Conservation (phyloP, 2,888 invertebrate species). For the Apamea anceps region DNA sequence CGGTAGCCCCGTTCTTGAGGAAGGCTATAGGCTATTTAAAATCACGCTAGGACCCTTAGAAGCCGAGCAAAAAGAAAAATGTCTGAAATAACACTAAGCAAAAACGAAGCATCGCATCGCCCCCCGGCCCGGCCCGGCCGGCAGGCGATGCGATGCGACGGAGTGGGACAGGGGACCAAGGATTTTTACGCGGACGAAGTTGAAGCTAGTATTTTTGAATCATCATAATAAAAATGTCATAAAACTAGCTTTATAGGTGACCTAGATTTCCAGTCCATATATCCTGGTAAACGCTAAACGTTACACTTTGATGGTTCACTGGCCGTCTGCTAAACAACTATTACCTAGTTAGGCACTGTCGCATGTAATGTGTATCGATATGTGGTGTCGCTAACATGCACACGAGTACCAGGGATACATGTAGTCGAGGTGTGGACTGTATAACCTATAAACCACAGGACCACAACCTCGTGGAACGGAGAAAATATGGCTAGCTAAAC, state of each 20-base stretch:
- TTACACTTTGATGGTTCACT: slow-evolving; percentile 33
- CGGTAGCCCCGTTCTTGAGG: too few relatives aligned
- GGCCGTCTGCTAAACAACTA: slow-evolving; percentile 11
- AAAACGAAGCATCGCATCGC: too few relatives aligned
- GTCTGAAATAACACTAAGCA: too few relatives aligned
- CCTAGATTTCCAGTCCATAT: slow-evolving; percentile 31
- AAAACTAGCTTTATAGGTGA: neutral
- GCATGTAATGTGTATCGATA: slow-evolving; percentile 35
- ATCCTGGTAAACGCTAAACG: slow-evolving; percentile 23
- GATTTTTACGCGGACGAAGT: too few relatives aligned
- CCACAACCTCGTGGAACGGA: neutral
- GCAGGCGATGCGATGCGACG: too few relatives aligned
- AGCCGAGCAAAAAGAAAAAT: too few relatives aligned
- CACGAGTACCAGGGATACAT: slow-evolving; percentile 34
- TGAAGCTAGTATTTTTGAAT: too few relatives aligned
- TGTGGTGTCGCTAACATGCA: neutral
- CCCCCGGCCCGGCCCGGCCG: too few relatives aligned
- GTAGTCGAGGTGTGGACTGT: neutral
- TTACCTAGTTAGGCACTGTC: slow-evolving; percentile 17
- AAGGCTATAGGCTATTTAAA: too few relatives aligned
- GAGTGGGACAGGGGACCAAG: too few relatives aligned
- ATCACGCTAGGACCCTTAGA: too few relatives aligned
- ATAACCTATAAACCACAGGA: neutral
- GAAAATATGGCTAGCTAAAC: neutral
- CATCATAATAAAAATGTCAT: neutral